Base-by-base conservation (phyloP, 2,888 invertebrate species). In the Amblyteles armatorius region DNA sequence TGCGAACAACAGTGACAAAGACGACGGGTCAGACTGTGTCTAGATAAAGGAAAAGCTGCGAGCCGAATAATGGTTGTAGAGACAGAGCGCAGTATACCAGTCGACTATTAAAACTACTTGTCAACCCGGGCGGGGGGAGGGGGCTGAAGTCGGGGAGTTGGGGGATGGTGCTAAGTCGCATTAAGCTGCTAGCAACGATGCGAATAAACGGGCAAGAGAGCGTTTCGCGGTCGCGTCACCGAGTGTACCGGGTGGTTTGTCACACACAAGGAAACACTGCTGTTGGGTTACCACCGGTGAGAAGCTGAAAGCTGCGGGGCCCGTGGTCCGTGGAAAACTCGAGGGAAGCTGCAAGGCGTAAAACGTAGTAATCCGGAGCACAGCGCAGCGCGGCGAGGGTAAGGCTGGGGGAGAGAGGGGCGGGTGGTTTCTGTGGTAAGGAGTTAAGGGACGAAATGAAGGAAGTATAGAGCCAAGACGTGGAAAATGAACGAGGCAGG, bases 171-270 rank as follows among this genome's bases (percentile, higher is more conserved):
- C 40, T 86, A 86, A 86, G 80, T 82, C 82, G 84, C 82, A 83
- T 88, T 89, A 89, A 89, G 88, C 79, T 84, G 88, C 86, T 87
- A 76, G 78, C 87, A 86, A 88, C 88, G 87, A 86, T 63, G 83
- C 84, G 85, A 86, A 87, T 89, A 89, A 90, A 87, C 85, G 87
- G 76, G 50, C 72, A 67, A 65, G 48, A 36, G 65, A 69, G 44
- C 63, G 36, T 36, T 22, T 44, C 69, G 67, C 33, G 16, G 26
- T 29, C 13, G 11, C 36, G 69, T 44, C 26, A 40, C 57, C 33
- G 50, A 36, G 50, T 36, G 48, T 11, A 63, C 63, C 52, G 26
- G 74, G 74, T 71, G 77, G 76, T 84, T 84, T 84, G 76, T 63
- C 69, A 40, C 52, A 63, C 55, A 67, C 52, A 29, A 52, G 73